phyloP scores from a whole-genome alignment of 2,113 vertebrate species.

The Murina feae region DNA sequence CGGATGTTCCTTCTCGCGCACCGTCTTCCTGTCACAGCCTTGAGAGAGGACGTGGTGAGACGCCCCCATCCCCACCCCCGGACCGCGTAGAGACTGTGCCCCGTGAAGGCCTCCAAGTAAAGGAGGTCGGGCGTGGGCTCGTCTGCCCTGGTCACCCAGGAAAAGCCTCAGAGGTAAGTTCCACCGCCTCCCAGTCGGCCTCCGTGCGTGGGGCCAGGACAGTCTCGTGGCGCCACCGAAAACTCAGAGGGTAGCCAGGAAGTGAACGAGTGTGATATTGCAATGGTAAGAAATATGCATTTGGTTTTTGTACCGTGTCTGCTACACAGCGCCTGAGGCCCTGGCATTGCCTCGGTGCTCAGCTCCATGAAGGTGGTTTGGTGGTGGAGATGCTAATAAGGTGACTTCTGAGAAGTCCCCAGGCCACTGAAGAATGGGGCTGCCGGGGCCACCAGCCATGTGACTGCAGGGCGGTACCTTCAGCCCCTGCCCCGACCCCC shows the following conservation, averaged over 20 bases:
- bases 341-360: not conserved
- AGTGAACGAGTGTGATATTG: not conserved
- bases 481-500: not conserved
- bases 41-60: not conserved
- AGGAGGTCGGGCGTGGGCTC: no score
- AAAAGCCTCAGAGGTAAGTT: not conserved
- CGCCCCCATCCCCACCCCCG: not conserved
- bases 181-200: no score
- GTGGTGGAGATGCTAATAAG: not conserved
- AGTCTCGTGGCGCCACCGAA: not conserved
- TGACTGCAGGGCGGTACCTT: not conserved
- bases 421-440: not conserved
- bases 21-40: accelerated
- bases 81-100: not conserved
- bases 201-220: no score
- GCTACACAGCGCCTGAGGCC: not conserved
- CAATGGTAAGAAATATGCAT: not conserved
- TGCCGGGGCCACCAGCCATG: not conserved
- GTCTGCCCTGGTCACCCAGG: not conserved
- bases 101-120: not conserved
- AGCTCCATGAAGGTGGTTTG: not conserved
- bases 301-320: not conserved
- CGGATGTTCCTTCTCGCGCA: not conserved
- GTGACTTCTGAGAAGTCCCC: not conserved
- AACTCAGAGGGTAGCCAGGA: not conserved